These are phyloP conservation scores for Columba guinea DNA, from an alignment of 2,797 vertebrate species.

Conservation along the genomic window DNA sequence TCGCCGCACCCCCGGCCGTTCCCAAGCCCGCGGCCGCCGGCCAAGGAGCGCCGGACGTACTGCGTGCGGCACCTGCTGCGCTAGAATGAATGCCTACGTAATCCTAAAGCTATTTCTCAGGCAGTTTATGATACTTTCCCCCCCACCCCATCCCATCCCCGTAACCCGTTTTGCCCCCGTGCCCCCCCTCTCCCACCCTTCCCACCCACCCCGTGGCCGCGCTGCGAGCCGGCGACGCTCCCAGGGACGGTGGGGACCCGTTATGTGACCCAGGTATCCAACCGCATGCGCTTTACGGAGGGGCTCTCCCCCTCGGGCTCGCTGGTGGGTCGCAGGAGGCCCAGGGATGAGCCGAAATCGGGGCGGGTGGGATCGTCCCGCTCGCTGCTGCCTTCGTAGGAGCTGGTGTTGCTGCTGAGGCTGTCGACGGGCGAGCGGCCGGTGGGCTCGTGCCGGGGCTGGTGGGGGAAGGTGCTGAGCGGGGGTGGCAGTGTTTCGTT, in stretches of 20 bases:
- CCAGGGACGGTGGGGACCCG: neutral
- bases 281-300: conserved; percentile 91
- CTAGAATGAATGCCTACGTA: conserved; percentile 69
- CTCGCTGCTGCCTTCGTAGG: conserved; percentile 91
- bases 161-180: neutral
- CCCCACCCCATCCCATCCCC: neutral
- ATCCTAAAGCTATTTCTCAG: conserved; percentile 77
- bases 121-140: conserved; percentile 63
- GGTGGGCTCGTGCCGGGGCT: conserved; percentile 73
- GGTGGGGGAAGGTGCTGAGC: conserved; percentile 84
- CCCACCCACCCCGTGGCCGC: neutral
- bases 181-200: neutral
- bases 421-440: conserved; percentile 89
- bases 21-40: neutral
- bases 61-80: conserved; percentile 9
- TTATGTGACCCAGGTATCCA: conserved; percentile 96
- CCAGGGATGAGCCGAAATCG: conserved; percentile 84
- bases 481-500: conserved; percentile 86
- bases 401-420: conserved; percentile 94
- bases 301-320: conserved; percentile 89
- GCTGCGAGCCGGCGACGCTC: neutral
- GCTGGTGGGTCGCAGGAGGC: conserved; percentile 84
- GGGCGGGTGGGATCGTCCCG: conserved; percentile 84
- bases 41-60: neutral
- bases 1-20: neutral